A percentile compares a stretch with the other conserved stretches of the same genome.
phyloP scores from a whole-genome alignment of 2,113 vertebrate species.

The human region GRCh38 chr2:236696501-236697000 shows the following conservation, averaged over 20 bases:
- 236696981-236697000: too few relatives aligned
- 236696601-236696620: background rate
- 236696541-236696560: background rate
- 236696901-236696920: background rate
- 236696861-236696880: background rate
- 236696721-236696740: background rate
- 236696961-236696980: too few relatives aligned
- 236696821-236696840: too few relatives aligned
- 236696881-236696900: background rate
- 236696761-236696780: background rate
- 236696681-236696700: background rate
- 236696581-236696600: background rate
- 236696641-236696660: background rate
- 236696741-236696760: background rate
- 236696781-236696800: background rate
- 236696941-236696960: background rate
- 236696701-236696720: background rate
- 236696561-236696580: background rate
- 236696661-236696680: background rate
- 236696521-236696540: background rate
- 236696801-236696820: background rate
- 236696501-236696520: background rate
- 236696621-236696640: background rate
- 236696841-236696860: background rate
- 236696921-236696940: background rate